Percentiles rank a stretch among this genome's conserved stretches.
phyloP scores from a whole-genome alignment of 2,888 invertebrate genomes.

The Copidosoma aretas region DNA sequence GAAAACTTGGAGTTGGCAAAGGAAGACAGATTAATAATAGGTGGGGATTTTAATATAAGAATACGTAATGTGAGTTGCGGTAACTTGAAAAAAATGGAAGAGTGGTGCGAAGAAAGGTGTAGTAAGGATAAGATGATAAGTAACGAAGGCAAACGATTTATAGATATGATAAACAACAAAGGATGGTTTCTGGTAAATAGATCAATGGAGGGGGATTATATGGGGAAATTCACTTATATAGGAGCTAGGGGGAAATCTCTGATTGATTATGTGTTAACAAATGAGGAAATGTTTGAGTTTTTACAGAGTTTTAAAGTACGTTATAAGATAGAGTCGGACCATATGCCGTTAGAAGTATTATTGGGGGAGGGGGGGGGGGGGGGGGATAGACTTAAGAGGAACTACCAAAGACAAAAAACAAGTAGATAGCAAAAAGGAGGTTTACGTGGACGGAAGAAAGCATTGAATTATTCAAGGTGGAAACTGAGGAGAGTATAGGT shows the following conservation, averaged over 20 bases:
- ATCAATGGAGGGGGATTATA: slow-evolving; percentile 32
- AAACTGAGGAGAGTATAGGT: background rate
- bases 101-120: slow-evolving; percentile 2
- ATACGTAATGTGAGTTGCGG: slow-evolving; percentile 31
- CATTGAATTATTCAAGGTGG: background rate
- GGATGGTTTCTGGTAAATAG: slow-evolving; percentile 40
- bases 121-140: slow-evolving; percentile 24
- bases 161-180: slow-evolving; percentile 33
- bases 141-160: slow-evolving; percentile 26
- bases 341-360: background rate
- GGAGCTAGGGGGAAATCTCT: slow-evolving; percentile 33
- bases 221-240: slow-evolving; percentile 39
- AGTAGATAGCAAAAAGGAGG: background rate
- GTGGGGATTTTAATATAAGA: slow-evolving; percentile 12
- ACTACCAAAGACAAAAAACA: background rate
- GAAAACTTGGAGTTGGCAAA: background rate
- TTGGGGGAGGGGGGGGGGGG: background rate
- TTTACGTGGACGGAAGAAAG: background rate
- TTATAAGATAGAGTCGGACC: slow-evolving; percentile 3
- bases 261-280: slow-evolving; percentile 38
- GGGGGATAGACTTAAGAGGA: background rate
- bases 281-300: slow-evolving; percentile 7
- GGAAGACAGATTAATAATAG: slow-evolving; percentile 11
- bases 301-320: background rate
- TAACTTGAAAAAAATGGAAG: slow-evolving; percentile 19